Conservation (phyloP, 2,888 invertebrate species). For the Drosophila formosana region DNA sequence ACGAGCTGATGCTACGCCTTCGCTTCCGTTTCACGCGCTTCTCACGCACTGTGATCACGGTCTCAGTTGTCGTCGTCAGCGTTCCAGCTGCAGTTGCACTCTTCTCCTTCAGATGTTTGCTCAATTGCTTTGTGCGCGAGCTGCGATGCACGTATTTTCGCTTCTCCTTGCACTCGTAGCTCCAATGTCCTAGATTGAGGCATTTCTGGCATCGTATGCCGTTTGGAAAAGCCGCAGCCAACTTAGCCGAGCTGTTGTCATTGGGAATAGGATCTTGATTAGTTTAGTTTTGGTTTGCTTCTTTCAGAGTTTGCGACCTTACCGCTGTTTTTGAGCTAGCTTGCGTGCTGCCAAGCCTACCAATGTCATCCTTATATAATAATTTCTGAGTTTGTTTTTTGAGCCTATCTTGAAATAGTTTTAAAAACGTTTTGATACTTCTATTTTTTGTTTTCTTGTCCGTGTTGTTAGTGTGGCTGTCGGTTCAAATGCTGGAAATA, state of each 20-base stretch:
- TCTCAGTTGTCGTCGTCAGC: not conserved
- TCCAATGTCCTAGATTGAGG: constrained; percentile 96
- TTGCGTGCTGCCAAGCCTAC: constrained; percentile 83
- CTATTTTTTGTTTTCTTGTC: constrained; percentile 41
- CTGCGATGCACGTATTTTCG: constrained; percentile 94
- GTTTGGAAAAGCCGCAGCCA: constrained; percentile 89
- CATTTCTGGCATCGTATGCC: constrained; percentile 96
- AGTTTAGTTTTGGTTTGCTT: not conserved
- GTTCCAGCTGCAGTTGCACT: constrained; percentile 34
- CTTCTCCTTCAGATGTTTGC: constrained; percentile 87
- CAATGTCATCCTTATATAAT: constrained; percentile 80
- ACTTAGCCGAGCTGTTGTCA: constrained; percentile 86
- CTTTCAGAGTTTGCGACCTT: constrained; percentile 12
- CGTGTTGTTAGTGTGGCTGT: constrained; percentile 19
- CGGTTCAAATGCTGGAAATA: not conserved
- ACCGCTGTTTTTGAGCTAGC: constrained; percentile 83
- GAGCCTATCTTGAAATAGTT: constrained; percentile 66
- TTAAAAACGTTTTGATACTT: constrained; percentile 28
- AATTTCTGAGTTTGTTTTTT: constrained; percentile 55
- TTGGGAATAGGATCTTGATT: not conserved
- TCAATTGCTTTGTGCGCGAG: constrained; percentile 92
- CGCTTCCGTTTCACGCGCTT: constrained; percentile 49
- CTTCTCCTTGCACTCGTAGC: constrained; percentile 94
- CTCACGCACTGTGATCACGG: constrained; percentile 11
- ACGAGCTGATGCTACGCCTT: constrained; percentile 68